These are phyloP conservation scores for Caloenas nicobarica DNA, from an alignment of 2,113 vertebrate species.

Conservation along the genomic window DNA sequence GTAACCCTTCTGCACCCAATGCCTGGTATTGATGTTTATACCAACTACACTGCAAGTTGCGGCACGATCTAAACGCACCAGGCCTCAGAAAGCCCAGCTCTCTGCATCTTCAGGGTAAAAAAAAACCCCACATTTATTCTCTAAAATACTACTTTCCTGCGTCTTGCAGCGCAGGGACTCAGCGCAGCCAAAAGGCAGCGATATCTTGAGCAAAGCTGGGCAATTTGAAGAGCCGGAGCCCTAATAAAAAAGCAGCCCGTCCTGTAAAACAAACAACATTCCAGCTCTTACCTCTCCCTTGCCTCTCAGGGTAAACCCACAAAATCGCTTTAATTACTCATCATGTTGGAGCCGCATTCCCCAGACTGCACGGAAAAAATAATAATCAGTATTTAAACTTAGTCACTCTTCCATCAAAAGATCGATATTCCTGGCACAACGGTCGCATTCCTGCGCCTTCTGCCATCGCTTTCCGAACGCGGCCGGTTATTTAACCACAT, in stretches of 20 bases:
- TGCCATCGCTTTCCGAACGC: neutral
- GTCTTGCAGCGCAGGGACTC: neutral
- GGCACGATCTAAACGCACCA: neutral
- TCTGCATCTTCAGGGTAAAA: rapidly evolving
- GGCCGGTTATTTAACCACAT: neutral
- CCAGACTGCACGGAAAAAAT: neutral
- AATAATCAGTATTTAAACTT: neutral
- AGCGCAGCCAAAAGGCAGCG: neutral
- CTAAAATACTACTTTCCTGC: neutral
- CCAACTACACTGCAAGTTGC: rapidly evolving
- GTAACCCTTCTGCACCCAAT: no score
- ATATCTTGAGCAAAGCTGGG: neutral
- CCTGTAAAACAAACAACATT: slow-evolving; percentile 35
- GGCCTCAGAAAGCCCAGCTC: neutral
- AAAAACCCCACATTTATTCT: neutral
- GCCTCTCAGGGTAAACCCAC: neutral
- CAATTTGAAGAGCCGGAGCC: neutral
- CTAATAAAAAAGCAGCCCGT: neutral
- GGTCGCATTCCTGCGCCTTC: slow-evolving; percentile 15
- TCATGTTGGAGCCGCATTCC: neutral
- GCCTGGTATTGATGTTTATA: neutral
- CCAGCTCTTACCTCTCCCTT: neutral
- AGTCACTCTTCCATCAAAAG: neutral
- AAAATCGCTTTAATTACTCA: neutral
- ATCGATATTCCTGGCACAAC: slow-evolving; percentile 15